Evolutionary conservation across 2,113 vertebrate species (phyloP).

Genomic region (Sylvilagus bachmani): DNA sequence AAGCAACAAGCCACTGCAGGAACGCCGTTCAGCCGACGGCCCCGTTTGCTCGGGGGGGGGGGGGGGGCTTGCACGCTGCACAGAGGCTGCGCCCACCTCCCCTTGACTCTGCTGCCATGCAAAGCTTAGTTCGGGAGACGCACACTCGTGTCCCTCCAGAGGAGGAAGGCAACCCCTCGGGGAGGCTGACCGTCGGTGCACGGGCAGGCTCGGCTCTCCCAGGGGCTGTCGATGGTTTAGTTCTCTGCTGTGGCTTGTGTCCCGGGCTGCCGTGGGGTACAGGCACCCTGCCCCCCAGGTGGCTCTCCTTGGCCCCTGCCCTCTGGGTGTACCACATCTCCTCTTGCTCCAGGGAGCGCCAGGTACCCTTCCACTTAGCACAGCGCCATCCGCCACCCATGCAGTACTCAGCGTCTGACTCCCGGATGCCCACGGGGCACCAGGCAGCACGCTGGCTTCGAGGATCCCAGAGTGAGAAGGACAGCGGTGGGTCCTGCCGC

Average conservation of each 20-base stretch:
- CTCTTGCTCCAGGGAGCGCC: neutral
- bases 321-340: rapidly evolving
- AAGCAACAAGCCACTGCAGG: too few relatives aligned
- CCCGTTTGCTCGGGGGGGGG: neutral
- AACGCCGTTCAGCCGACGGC: too few relatives aligned
- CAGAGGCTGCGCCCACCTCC: neutral
- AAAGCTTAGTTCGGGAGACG: too few relatives aligned
- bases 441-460: neutral
- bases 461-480: neutral
- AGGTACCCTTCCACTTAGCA: neutral
- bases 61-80: neutral
- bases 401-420: too few relatives aligned
- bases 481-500: too few relatives aligned
- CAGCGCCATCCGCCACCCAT: neutral
- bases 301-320: neutral
- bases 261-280: too few relatives aligned
- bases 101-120: neutral
- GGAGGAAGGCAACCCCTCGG: too few relatives aligned
- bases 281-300: neutral
- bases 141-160: too few relatives aligned
- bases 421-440: neutral
- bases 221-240: too few relatives aligned
- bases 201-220: too few relatives aligned
- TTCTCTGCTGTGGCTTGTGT: too few relatives aligned
- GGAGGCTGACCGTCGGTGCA: too few relatives aligned